These are phyloP conservation scores for Loripinus fragilis DNA, from an alignment of 2,888 invertebrate genomes.

Conservation along the genomic window DNA sequence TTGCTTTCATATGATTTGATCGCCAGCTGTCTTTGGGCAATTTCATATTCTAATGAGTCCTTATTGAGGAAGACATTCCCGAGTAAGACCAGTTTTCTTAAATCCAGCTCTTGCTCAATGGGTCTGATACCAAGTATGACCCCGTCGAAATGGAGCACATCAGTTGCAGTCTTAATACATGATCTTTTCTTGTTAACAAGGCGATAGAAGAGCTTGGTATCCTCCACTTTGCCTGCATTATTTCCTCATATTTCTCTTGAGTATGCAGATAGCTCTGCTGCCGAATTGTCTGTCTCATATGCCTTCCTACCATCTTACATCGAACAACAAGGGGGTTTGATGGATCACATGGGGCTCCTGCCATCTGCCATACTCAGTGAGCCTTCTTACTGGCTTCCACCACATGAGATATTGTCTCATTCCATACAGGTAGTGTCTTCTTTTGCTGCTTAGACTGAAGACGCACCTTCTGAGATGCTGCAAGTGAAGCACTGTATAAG, in stretches of 20 bases:
- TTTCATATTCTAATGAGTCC: background rate
- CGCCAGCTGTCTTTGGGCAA: slow-evolving; percentile 8
- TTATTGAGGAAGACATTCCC: too few species aligned
- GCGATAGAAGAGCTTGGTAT: background rate
- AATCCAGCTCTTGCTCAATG: too few species aligned
- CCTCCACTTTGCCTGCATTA: background rate
- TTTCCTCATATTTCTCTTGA: background rate
- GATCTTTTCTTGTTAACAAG: background rate
- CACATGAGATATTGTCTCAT: background rate
- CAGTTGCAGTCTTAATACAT: background rate
- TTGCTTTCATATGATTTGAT: too few species aligned
- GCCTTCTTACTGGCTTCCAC: background rate
- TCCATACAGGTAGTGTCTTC: background rate
- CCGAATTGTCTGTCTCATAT: background rate
- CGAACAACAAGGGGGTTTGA: background rate
- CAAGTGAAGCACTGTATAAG: background rate
- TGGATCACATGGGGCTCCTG: background rate
- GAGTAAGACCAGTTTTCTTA: too few species aligned
- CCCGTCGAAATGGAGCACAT: background rate
- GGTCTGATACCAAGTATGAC: too few species aligned
- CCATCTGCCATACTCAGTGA: background rate
- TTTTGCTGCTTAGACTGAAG: background rate
- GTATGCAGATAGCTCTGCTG: background rate
- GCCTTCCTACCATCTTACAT: background rate
- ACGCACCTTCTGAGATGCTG: background rate